Evolutionary conservation across 1,140 invertebrate genomes (phyloP), one percentile per base, ranked within the genome.

Genomic region (Bombus pascuorum): DNA sequence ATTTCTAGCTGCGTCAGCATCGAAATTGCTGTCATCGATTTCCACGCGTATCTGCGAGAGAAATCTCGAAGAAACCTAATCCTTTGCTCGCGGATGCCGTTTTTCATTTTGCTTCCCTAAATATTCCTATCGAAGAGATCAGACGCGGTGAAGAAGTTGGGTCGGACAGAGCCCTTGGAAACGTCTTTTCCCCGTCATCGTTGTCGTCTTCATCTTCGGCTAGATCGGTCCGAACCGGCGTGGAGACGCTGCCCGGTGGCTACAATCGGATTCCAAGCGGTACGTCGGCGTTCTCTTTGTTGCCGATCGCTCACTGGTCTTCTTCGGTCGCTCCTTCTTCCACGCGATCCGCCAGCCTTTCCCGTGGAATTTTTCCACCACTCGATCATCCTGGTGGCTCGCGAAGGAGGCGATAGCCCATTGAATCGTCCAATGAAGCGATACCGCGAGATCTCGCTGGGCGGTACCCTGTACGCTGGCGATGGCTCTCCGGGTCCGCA

Each of bases 381-480:
- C 81, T 82, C 88, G 86, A 90, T 87, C 80, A 83, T 89, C 37
- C 70, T 59, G 87, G 62, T 71, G 88, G 72, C 81, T 73, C 77
- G 90, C 82, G 90, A 87, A 87, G 91, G 91, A 91, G 93, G 92
- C 89, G 92, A 93, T 92, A 90, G 89, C 91, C 86, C 83, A 77
- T 74, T 66, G 81, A 72, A 82, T 87, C 83, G 87, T 92, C 91
- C 92, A 91, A 90, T 92, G 91, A 92, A 88, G 89, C 88, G 91
- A 90, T 89, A 87, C 89, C 76, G 87, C 86, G 88, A 89, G 91
- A 92, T 91, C 90, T 87, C 83, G 79, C 90, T 88, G 91, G 92
- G 92, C 91, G 91, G 91, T 85, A 91, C 91, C 92, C n/a, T 81
- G 57, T 37, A 37, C 68, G 81, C 68, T 65, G 88, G 87, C 91